Percentiles rank a stretch among this genome's conserved stretches.
Conservation (phyloP, 2,797 vertebrate genomes). For the Squalus acanthias region DNA sequence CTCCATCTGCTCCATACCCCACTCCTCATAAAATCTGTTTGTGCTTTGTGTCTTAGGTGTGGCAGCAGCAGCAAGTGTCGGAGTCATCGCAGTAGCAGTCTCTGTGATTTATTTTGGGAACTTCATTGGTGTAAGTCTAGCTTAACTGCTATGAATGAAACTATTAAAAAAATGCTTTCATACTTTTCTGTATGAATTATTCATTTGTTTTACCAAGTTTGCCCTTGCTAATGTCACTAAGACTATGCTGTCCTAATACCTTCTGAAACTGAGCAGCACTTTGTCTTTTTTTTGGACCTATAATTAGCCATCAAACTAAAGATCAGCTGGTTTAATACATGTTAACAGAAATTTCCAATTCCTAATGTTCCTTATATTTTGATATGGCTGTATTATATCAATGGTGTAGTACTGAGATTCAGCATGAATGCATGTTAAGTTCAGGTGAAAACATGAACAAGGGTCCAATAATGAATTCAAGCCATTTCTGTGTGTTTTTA, state of each 20-base stretch:
- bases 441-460: background rate
- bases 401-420: background rate
- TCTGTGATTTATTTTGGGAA: slow-evolving; percentile 67
- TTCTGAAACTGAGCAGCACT: background rate
- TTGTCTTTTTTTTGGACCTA: background rate
- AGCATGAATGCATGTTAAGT: background rate
- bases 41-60: slow-evolving; percentile 49
- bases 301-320: background rate
- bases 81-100: slow-evolving; percentile 53
- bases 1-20: background rate
- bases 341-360: background rate
- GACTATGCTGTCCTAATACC: background rate
- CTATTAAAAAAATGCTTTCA: background rate
- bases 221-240: background rate
- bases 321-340: background rate
- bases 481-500: background rate
- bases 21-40: background rate
- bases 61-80: slow-evolving; percentile 52
- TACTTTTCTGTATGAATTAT: background rate
- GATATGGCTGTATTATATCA: background rate
- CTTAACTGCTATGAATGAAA: background rate
- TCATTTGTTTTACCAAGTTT: background rate
- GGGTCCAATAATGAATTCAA: too few species aligned
- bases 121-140: slow-evolving; percentile 45
- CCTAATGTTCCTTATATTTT: background rate